These are phyloP conservation scores for Heterodera filipjevi DNA, from an alignment of 2,888 invertebrate genomes.

Conservation along the genomic window DNA sequence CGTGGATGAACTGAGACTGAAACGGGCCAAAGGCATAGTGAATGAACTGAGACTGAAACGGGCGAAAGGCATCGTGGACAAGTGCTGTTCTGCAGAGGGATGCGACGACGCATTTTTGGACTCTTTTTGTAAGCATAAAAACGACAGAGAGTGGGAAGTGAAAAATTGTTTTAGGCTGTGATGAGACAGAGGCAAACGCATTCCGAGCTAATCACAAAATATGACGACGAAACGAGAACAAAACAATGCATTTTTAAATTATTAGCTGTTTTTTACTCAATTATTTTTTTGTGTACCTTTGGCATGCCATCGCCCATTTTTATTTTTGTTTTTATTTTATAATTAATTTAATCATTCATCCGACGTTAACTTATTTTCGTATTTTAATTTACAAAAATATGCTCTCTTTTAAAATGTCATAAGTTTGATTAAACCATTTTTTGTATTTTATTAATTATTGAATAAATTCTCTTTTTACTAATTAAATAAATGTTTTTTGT, in stretches of 20 bases:
- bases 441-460: no score
- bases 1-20: no score
- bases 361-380: neutral
- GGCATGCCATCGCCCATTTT: no score
- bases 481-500: no score
- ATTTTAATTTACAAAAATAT: neutral
- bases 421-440: no score
- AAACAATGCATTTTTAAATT: no score
- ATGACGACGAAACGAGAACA: neutral
- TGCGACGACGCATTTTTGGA: slow-evolving; percentile 22
- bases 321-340: no score
- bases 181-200: neutral
- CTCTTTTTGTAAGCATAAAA: slow-evolving; percentile 17
- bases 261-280: neutral
- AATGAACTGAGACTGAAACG: slow-evolving; percentile 3
- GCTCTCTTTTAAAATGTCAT: no score
- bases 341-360: neutral
- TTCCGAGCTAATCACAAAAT: slow-evolving; percentile 2
- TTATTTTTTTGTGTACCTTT: neutral
- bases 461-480: no score
- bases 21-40: no score
- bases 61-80: slow-evolving; percentile 24
- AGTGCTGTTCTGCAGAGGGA: slow-evolving; percentile 21
- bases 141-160: neutral
- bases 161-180: neutral